Evolutionary conservation across 2,888 invertebrate genomes (phyloP).

Genomic region (Willowsia nigromaculata): DNA sequence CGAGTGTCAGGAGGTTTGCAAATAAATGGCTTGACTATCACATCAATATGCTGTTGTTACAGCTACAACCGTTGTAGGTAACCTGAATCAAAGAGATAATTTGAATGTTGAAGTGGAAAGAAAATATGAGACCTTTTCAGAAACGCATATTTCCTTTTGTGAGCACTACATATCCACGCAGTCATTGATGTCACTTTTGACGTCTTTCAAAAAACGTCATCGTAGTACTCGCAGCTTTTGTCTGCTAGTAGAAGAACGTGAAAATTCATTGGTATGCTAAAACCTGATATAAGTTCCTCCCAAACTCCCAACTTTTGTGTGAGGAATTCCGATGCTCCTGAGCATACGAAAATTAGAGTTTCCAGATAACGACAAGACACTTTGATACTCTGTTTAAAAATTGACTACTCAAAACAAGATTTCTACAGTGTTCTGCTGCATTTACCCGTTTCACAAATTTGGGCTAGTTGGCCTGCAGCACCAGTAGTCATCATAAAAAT

Average conservation of each 20-base stretch:
- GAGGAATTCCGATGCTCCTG: not conserved
- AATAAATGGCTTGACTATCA: not conserved
- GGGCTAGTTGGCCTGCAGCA: not conserved
- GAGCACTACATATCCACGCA: no score
- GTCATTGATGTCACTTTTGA: no score
- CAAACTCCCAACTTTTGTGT: not conserved
- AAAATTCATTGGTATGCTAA: no score
- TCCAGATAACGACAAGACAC: constrained; percentile 1
- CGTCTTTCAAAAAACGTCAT: no score
- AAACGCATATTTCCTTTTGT: no score
- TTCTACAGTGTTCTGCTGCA: not conserved
- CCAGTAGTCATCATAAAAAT: not conserved
- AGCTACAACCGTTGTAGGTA: no score
- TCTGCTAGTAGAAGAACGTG: no score
- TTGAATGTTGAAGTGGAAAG: no score
- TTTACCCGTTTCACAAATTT: not conserved
- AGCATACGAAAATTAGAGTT: not conserved
- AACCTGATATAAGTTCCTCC: no score
- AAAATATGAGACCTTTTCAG: no score
- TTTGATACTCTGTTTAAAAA: not conserved
- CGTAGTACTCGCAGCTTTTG: no score
- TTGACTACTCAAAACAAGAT: constrained; percentile 2
- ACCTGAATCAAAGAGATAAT: no score
- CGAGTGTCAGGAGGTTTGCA: not conserved
- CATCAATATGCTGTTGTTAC: not conserved